phyloP scores from a whole-genome alignment of 1,140 invertebrate species.

The Nasonia giraulti region DNA sequence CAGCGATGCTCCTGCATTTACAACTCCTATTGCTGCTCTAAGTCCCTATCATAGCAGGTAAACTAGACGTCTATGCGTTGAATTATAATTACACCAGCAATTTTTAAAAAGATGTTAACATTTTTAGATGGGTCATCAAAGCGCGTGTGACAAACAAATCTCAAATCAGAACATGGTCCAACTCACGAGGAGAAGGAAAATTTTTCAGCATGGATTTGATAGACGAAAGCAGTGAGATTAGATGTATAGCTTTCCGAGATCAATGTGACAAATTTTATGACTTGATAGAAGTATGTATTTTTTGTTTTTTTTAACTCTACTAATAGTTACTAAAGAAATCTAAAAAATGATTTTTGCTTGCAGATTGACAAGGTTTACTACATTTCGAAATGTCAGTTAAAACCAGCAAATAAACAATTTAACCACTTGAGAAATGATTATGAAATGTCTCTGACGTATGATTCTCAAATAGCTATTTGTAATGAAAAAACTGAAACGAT shows the following conservation, averaged over 20 bases:
- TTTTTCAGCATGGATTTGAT: slow-evolving; percentile 94
- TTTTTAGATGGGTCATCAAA: slow-evolving; percentile 90
- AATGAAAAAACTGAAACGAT: slow-evolving; percentile 78
- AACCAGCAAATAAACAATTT: slow-evolving; percentile 95
- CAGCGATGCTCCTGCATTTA: slow-evolving; percentile 13
- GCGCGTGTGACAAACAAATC: slow-evolving; percentile 91
- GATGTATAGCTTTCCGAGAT: slow-evolving; percentile 95
- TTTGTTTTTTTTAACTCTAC: not conserved
- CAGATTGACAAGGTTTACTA: slow-evolving; percentile 91
- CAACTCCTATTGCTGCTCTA: slow-evolving; percentile 83
- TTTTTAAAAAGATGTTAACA: slow-evolving; percentile 31
- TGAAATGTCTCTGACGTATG: slow-evolving; percentile 92
- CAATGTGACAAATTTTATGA: slow-evolving; percentile 93
- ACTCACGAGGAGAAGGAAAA: slow-evolving; percentile 93
- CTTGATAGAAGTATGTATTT: slow-evolving; percentile 84
- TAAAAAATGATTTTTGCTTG: slow-evolving; percentile 56
- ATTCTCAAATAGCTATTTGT: slow-evolving; percentile 86
- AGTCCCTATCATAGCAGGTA: slow-evolving; percentile 94
- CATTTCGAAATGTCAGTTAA: slow-evolving; percentile 87
- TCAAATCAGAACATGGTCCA: slow-evolving; percentile 90
- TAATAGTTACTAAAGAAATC: not conserved
- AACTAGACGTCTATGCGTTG: slow-evolving; percentile 46
- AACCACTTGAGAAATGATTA: slow-evolving; percentile 93
- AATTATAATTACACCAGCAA: slow-evolving; percentile 13
- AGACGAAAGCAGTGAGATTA: slow-evolving; percentile 96